Conservation (phyloP, 1,140 invertebrate species). For the Drosophila willistoni region DNA sequence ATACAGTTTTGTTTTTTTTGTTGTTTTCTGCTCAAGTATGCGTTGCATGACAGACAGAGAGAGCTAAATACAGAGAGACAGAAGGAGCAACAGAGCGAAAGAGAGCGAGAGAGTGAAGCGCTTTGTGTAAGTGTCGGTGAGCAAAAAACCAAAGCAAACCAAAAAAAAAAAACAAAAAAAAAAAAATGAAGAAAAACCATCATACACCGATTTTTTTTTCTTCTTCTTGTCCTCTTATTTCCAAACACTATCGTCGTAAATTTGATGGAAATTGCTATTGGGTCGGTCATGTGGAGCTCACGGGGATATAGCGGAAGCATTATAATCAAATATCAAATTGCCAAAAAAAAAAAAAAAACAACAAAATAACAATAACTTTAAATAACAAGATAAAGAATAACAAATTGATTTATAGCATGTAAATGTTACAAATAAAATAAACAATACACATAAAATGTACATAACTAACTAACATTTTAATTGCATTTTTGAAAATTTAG, state of each 20-base stretch:
- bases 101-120: neutral
- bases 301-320: constrained; percentile 24
- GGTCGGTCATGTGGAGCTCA: constrained; percentile 11
- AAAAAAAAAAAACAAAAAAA: constrained; percentile 3
- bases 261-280: constrained; percentile 28
- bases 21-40: constrained; percentile 35
- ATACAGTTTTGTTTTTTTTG: constrained; percentile 10
- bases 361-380: no score
- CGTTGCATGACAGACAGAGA: constrained; percentile 22
- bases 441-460: no score
- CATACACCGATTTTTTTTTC: constrained; percentile 1
- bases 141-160: constrained; percentile 8
- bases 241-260: constrained; percentile 12
- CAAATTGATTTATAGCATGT: constrained; percentile 9
- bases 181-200: constrained; percentile 35
- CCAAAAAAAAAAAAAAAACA: neutral
- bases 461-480: no score
- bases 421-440: neutral
- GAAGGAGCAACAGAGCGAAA: neutral
- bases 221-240: constrained; percentile 14
- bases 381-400: neutral
- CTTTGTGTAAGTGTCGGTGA: constrained; percentile 11
- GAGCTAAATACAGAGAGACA: no score
- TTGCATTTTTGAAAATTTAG: no score
- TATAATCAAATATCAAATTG: neutral